Conservation (phyloP, 2,888 invertebrate species). For the Cryptocephalus primarius region DNA sequence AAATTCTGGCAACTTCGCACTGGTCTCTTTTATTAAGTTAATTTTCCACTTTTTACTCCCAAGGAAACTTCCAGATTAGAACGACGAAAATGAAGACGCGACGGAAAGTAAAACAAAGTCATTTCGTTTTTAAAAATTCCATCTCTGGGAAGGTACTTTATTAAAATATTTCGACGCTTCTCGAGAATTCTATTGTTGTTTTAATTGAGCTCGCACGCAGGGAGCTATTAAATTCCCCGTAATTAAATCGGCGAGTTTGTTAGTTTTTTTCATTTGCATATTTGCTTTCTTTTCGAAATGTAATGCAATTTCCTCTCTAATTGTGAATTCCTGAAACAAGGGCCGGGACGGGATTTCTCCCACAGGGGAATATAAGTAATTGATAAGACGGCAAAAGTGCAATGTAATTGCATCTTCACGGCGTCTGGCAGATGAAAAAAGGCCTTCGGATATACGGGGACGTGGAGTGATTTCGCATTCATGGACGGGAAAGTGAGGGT, state of each 20-base stretch:
- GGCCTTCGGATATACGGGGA: constrained; percentile 5
- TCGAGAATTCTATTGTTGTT: constrained; percentile 30
- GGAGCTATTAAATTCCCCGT: constrained; percentile 23
- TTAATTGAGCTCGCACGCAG: constrained; percentile 28
- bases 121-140: constrained; percentile 6
- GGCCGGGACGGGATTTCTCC: constrained; percentile 8
- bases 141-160: constrained; percentile 18
- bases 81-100: constrained; percentile 16
- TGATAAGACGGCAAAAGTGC: constrained; percentile 11
- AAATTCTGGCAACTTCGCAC: background rate
- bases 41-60: constrained; percentile 5
- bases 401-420: constrained; percentile 8
- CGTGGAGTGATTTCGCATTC: constrained; percentile 8
- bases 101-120: constrained; percentile 15
- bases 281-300: constrained; percentile 15
- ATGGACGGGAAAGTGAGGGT: constrained; percentile 3
- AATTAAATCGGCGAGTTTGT: constrained; percentile 25
- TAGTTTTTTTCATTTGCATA: constrained; percentile 18
- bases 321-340: constrained; percentile 15
- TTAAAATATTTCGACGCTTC: constrained; percentile 29
- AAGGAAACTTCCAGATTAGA: constrained; percentile 16
- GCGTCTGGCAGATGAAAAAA: constrained; percentile 2
- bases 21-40: constrained; percentile 1
- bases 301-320: constrained; percentile 14
- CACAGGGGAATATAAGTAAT: constrained; percentile 11